Percentiles rank a stretch among this genome's conserved stretches.
phyloP scores from a whole-genome alignment of 1,140 invertebrate genomes.

The Cyclina sinensis region DNA sequence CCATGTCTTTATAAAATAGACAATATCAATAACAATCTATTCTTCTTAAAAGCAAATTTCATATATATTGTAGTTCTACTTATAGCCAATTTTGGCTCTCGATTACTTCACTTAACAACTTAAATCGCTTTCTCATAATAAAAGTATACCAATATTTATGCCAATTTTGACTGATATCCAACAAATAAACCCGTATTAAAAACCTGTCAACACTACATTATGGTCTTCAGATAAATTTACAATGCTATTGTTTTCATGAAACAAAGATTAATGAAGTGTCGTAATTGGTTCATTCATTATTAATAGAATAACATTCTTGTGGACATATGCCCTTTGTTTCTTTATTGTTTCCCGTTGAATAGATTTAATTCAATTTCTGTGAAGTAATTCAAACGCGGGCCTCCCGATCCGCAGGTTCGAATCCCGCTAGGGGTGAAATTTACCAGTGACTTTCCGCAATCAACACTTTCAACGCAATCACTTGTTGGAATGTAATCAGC shows the following conservation, averaged over 20 bases:
- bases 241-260: not conserved
- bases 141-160: not conserved
- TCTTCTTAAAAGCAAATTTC: not conserved
- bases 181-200: not conserved
- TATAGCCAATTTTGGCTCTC: conserved; percentile 6
- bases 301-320: not conserved
- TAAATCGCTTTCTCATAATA: not conserved
- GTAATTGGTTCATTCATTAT: not conserved
- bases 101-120: not conserved
- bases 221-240: conserved; percentile 8
- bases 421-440: too few species aligned
- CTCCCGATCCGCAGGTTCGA: too few species aligned
- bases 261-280: conserved; percentile 5
- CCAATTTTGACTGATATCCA: not conserved
- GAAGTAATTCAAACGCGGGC: not conserved
- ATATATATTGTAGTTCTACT: not conserved
- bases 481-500: too few species aligned
- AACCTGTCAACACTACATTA: not conserved
- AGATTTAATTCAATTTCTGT: not conserved
- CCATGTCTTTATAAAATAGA: not conserved
- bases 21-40: not conserved
- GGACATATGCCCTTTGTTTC: not conserved
- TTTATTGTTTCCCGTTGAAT: not conserved
- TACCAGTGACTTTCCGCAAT: too few species aligned
- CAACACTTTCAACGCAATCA: too few species aligned